Evolutionary conservation across 2,113 vertebrate genomes (phyloP), one percentile per base, ranked within the genome.

Genomic region (Spheniscus mendiculus): DNA sequence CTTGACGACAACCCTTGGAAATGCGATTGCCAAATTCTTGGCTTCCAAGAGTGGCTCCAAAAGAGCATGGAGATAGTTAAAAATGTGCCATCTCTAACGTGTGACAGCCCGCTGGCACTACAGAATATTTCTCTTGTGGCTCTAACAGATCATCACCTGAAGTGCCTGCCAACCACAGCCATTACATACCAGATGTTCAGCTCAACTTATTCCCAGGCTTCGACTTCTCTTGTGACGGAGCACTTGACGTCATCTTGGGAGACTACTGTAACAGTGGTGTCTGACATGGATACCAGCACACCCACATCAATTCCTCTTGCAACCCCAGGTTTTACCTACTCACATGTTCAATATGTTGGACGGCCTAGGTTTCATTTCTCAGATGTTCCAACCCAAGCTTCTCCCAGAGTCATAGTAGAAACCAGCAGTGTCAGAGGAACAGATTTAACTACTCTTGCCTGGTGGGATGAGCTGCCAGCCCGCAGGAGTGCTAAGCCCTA

Each of bases 1-100:
- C 97, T 99, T 59, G 96, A 98, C 0, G 23, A 63, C 34, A 99
- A 99, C 89, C 98, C 96, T 52, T 99, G 99, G 99, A 95, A 97
- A 52, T 99, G 99, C 0, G 95, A 97, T 79, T 99, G 99, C 89
- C 90, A 87, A 42, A 98, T 99, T 59, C 78, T 97, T 95, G 98
- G 86, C 21, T 97, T 99, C 58, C 97, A 50, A 25, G 82, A 85
- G 42, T 99, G 99, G 99, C 97, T 99, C 26, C 97, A 47, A 23
- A 83, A 82, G n/a, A 99, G 98, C 91, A 27, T 2, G 9, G 22
- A 32, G 34, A 45, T 95, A 26, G 83, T 97, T 47, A 80, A 85
- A 71, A 69, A 83, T 18, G 38, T 20, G 5, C 93, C 58, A 0
- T 89, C 97, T 44, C 86, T 98, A 5, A 61, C 6, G 38, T 98